Evolutionary conservation across 2,113 vertebrate genomes (phyloP).

Genomic region (Tupaia tana): DNA sequence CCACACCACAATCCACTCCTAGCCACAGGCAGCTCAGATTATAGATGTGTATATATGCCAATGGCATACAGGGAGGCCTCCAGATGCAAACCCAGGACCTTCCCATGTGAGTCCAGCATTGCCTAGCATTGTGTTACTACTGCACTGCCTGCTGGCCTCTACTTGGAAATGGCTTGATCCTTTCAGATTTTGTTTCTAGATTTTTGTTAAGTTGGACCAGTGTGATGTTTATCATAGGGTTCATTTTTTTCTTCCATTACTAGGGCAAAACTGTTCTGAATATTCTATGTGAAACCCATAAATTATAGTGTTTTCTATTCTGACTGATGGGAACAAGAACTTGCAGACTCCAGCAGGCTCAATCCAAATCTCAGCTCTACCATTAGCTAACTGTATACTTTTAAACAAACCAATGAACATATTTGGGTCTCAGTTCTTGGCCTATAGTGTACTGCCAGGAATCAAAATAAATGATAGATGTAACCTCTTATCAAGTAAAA

Average conservation of each 20-base stretch:
- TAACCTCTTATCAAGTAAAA: neutral
- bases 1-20: no score
- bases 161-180: no score
- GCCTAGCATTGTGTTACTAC: no score
- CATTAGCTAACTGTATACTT: neutral
- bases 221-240: no score
- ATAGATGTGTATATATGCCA: no score
- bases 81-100: no score
- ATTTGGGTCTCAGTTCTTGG: neutral
- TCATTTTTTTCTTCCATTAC: constrained; percentile 2
- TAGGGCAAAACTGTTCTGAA: neutral
- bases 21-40: no score
- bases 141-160: no score
- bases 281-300: neutral
- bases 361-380: neutral
- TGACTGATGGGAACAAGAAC: neutral
- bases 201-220: neutral
- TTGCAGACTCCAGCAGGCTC: neutral
- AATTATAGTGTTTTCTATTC: constrained; percentile 13
- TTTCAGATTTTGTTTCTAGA: neutral
- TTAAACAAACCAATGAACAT: constrained; percentile 1
- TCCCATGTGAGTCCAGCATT: no score
- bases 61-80: no score
- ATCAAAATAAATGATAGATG: neutral
- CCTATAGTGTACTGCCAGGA: neutral